Conservation (phyloP, 2,888 invertebrate genomes). For the Leptothorax acervorum region DNA sequence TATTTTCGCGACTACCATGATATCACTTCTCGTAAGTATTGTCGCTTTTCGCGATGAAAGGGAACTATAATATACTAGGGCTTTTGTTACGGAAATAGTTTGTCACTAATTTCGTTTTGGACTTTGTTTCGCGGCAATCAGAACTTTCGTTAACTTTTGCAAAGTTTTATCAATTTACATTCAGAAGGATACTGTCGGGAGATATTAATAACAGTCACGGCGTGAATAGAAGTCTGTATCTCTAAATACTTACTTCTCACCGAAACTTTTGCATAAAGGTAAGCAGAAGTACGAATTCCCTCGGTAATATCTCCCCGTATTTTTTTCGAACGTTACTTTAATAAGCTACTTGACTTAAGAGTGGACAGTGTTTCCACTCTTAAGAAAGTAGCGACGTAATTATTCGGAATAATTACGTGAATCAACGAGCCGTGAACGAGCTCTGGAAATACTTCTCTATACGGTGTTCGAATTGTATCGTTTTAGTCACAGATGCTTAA, state of each 20-base stretch:
- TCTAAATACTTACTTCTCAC: conserved; percentile 35
- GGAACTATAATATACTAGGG: neutral
- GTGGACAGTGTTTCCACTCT: conserved; percentile 6
- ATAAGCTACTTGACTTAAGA: conserved; percentile 24
- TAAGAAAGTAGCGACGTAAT: conserved; percentile 9
- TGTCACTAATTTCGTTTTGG: conserved; percentile 38
- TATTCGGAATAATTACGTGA: conserved; percentile 58
- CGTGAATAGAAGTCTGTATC: conserved; percentile 15
- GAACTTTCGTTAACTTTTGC: conserved; percentile 34
- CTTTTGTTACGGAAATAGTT: conserved; percentile 25
- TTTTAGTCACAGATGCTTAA: neutral
- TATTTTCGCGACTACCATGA: neutral
- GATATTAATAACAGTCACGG: conserved; percentile 44
- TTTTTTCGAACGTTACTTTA: conserved; percentile 18
- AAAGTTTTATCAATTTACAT: conserved; percentile 56
- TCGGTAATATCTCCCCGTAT: neutral
- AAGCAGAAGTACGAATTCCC: conserved; percentile 37
- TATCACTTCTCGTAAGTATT: neutral
- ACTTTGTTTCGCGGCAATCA: conserved; percentile 24
- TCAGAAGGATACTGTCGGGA: conserved; percentile 21
- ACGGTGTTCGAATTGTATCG: neutral
- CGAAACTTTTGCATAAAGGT: conserved; percentile 44
- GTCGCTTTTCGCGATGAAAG: neutral
- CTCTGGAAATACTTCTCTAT: conserved; percentile 29
- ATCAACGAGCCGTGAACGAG: conserved; percentile 39